Percentiles rank a stretch among this genome's conserved stretches.
phyloP scores from a whole-genome alignment of 2,888 invertebrate species.

The Ophioninae sp. region DNA sequence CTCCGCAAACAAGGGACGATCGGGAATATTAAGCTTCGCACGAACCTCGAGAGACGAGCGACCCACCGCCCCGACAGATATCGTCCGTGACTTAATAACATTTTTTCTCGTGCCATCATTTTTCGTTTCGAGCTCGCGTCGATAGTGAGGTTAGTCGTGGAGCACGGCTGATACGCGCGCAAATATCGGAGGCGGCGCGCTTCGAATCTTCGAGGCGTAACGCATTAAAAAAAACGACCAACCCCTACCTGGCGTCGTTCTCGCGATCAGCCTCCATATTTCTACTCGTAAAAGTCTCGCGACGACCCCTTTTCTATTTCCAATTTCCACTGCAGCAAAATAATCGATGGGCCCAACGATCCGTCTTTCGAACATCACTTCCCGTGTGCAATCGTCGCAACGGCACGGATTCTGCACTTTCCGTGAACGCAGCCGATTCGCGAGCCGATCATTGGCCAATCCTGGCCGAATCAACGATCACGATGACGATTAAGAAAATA shows the following conservation, averaged over 20 bases:
- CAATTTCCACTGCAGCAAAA: neutral
- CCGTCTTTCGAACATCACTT: too few relatives aligned
- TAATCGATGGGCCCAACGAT: too few relatives aligned
- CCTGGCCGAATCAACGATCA: neutral
- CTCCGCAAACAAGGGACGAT: neutral
- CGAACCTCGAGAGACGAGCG: neutral
- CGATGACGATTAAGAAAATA: too few relatives aligned
- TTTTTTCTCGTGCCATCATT: neutral
- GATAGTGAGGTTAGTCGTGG: neutral
- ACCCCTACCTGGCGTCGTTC: neutral
- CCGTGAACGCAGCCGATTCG: neutral
- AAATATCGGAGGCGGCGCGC: too few relatives aligned
- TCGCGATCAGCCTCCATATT: neutral
- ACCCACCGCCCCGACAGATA: neutral
- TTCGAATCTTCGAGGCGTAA: too few relatives aligned
- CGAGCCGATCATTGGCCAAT: neutral
- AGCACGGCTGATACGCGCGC: too few relatives aligned
- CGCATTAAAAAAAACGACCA: too few relatives aligned
- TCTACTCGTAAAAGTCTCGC: neutral
- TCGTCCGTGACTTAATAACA: neutral
- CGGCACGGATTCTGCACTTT: neutral
- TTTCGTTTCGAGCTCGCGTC: neutral
- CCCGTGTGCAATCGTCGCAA: too few relatives aligned
- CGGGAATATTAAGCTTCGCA: neutral
- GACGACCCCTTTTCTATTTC: neutral